phyloP scores from a whole-genome alignment of 1,140 invertebrate species.

The Eubasilissa regina region DNA sequence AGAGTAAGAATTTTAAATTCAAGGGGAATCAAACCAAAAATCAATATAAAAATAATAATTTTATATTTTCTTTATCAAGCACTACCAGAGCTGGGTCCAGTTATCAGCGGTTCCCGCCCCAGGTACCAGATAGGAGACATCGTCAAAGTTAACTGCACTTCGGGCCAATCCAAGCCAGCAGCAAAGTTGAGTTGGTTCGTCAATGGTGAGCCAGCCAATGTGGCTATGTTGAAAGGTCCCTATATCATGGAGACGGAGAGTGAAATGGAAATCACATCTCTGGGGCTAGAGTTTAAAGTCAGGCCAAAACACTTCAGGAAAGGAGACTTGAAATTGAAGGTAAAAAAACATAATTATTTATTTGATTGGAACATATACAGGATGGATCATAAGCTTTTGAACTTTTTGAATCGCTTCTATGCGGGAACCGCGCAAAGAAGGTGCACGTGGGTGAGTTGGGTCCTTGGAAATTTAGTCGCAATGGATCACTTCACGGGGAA shows the following conservation, averaged over 20 bases:
- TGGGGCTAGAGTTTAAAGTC: conserved; percentile 83
- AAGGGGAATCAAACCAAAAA: no score
- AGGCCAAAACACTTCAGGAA: conserved; percentile 83
- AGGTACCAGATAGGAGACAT: conserved; percentile 87
- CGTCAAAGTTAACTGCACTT: conserved; percentile 88
- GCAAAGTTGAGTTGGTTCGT: conserved; percentile 90
- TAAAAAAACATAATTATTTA: conserved; percentile 58
- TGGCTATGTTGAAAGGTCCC: conserved; percentile 65
- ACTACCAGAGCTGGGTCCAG: conserved; percentile 86
- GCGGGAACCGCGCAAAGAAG: no score
- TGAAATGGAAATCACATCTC: conserved; percentile 80
- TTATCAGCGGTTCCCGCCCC: conserved; percentile 83
- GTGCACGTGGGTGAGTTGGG: no score
- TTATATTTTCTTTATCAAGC: conserved; percentile 71
- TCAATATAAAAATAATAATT: not conserved
- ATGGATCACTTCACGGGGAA: no score
- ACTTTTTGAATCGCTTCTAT: no score
- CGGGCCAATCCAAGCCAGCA: conserved; percentile 85
- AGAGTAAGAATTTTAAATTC: not conserved
- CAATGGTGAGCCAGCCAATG: conserved; percentile 85
- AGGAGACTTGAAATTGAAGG: conserved; percentile 88
- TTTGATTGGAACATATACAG: no score
- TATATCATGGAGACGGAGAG: conserved; percentile 67
- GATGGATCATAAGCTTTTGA: no score
- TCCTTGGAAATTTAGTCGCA: no score